Base-by-base conservation (phyloP, 2,113 vertebrate species). In the Cairina moschata region DNA sequence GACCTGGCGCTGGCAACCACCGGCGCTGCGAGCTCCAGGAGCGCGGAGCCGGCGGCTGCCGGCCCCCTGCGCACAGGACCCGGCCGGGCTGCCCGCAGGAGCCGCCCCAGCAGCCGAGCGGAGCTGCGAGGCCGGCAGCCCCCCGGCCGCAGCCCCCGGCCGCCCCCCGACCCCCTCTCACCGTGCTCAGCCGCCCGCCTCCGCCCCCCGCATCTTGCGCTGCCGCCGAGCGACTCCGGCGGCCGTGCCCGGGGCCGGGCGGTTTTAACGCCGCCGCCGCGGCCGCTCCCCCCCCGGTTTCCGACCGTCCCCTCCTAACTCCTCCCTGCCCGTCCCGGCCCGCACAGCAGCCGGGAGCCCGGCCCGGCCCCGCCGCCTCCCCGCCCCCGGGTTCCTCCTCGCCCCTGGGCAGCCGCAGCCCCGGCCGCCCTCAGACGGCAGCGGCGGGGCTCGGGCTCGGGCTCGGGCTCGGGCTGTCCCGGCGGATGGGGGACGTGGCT, bases 161-260 rank as follows among this genome's bases (percentile, higher is more conserved):
- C 40, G 40, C 40, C 40, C 40, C 22, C 23, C 50, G 50, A 13
- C 50, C 50, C 50, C 12, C 50, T 25, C 50, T 52, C 23, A 25
- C 23, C 50, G 13, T 25, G 77, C 81, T 86, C 31, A 52, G 22
- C 71, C 31, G 81, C 67, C 54, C 88, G 1, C 40, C 8, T 8
- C 60, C 29, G 52, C 52, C 36, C 71, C 65, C 72, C 90, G 36
- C 95, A 96, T 96, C 86, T 88, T 95, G 67, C n/a, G 89, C 11
- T 13, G 46, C n/a, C 52, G 46, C 62, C 17, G 23, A 92, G 62
- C 71, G 22, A 88, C 62, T 95, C 79, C 89, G 1, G 75, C 54
- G 23, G n/a, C 14, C 26, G 52, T 52, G 20, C 46, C 42, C 40
- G 75, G 79, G 56, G 17, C 56, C 54, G 46, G 26, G 36, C 11